A percentile compares a stretch with the other conserved stretches of the same genome.
Conservation (phyloP, 2,888 invertebrate genomes). For the Cotesia congregata region DNA sequence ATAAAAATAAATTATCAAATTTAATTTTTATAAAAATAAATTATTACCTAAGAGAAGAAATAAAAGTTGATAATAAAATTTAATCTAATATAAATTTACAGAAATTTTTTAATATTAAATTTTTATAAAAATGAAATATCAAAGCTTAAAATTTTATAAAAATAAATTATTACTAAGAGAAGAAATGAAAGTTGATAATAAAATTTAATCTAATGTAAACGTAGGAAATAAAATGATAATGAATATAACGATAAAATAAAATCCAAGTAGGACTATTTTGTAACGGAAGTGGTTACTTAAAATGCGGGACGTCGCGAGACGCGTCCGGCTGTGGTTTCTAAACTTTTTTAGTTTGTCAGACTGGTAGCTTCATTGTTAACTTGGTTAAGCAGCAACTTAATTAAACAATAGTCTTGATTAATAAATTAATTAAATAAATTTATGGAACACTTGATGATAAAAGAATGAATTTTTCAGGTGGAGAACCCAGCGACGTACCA, state of each 20-base stretch:
- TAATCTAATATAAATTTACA: no score
- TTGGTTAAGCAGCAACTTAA: background rate
- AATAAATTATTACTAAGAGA: no score
- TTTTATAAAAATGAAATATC: no score
- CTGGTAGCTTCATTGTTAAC: background rate
- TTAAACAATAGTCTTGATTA: constrained; percentile 7
- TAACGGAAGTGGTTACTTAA: constrained; percentile 62
- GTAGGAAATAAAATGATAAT: constrained; percentile 9
- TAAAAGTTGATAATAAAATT: no score
- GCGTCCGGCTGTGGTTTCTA: constrained; percentile 41
- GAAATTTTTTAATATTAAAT: no score
- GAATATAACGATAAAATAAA: constrained; percentile 22
- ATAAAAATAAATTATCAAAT: no score
- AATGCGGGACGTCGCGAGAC: constrained; percentile 52
- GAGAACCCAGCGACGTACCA: constrained; percentile 78
- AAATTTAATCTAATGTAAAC: background rate
- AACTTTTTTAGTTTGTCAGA: constrained; percentile 5
- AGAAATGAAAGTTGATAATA: no score
- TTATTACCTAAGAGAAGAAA: no score
- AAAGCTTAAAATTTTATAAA: no score
- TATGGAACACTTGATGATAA: background rate
- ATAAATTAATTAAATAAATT: background rate
- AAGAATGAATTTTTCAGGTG: constrained; percentile 72
- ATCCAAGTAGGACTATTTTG: constrained; percentile 35
- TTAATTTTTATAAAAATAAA: no score